Evolutionary conservation across 1,140 invertebrate genomes (phyloP).

Genomic region (Asbolus verrucosus): DNA sequence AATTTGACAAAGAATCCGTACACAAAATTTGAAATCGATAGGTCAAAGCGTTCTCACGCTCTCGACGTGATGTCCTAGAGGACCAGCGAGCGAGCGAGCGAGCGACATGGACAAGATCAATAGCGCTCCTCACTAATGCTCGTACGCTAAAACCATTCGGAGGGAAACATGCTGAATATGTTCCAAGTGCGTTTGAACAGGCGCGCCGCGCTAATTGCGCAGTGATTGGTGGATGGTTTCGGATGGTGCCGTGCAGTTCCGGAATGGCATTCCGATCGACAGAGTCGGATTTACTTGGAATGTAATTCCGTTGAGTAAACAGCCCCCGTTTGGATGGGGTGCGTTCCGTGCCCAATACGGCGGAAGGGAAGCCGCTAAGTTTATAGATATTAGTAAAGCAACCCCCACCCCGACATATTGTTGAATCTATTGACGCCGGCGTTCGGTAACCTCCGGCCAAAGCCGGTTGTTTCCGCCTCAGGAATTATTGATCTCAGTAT

Average conservation of each 20-base stretch:
- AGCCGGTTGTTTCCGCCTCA: constrained; percentile 44
- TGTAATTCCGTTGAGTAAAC: constrained; percentile 33
- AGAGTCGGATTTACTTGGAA: constrained; percentile 5
- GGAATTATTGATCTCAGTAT: constrained; percentile 51
- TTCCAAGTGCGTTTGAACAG: too few species aligned
- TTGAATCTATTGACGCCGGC: constrained; percentile 49
- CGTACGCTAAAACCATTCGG: too few species aligned
- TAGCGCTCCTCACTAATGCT: too few species aligned
- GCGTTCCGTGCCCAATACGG: constrained; percentile 23
- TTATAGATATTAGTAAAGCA: constrained; percentile 36
- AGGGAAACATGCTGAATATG: too few species aligned
- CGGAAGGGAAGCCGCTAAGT: constrained; percentile 34
- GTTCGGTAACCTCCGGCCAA: constrained; percentile 43
- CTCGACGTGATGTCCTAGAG: too few species aligned
- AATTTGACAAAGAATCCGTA: too few species aligned
- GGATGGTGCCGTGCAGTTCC: constrained; percentile 1
- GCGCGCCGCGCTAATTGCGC: not conserved
- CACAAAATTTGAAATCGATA: too few species aligned
- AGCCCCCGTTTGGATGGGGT: constrained; percentile 21
- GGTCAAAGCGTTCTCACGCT: too few species aligned
- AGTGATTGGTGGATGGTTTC: constrained; percentile 7
- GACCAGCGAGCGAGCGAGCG: too few species aligned
- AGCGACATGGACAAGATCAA: too few species aligned
- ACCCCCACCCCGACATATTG: constrained; percentile 39
- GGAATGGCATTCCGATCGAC: constrained; percentile 5